Percentiles rank a stretch among this genome's conserved stretches.
These are phyloP conservation scores for Syrmaticus mikado DNA, from an alignment of 2,113 vertebrate genomes.

Conservation along the genomic window DNA sequence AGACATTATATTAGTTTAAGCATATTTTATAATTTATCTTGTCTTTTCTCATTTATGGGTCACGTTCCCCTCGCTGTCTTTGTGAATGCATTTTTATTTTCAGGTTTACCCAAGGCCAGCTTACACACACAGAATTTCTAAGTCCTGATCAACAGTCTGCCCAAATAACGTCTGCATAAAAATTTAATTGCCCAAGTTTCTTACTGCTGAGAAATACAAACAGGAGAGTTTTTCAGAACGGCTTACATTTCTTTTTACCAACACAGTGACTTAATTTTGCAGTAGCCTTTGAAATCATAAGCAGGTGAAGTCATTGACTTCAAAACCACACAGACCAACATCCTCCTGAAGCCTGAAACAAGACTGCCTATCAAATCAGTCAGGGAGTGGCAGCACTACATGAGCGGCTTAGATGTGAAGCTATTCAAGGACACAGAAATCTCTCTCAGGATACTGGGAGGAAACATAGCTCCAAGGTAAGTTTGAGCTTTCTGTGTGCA, in stretches of 20 bases:
- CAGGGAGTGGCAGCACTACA: background rate
- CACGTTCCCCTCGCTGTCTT: background rate
- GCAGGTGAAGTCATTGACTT: conserved; percentile 9
- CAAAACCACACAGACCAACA: conserved; percentile 20
- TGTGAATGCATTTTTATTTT: conserved; percentile 14
- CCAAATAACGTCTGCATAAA: background rate
- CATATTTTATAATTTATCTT: background rate
- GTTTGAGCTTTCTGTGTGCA: background rate
- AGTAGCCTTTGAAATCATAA: background rate
- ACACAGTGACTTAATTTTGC: background rate
- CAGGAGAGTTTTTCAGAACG: background rate
- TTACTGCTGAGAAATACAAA: background rate
- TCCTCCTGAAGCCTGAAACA: background rate
- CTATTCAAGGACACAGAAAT: background rate
- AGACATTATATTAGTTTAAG: background rate
- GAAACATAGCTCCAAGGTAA: conserved; percentile 25
- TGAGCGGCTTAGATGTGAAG: background rate
- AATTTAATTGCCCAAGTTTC: background rate
- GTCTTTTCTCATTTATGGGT: background rate
- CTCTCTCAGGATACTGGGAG: background rate
- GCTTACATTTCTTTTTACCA: background rate
- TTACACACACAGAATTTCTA: background rate
- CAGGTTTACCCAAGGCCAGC: background rate
- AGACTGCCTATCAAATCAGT: background rate
- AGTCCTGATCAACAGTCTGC: background rate